Base-by-base conservation (phyloP, 2,797 vertebrate species). In the Lates japonicus region DNA sequence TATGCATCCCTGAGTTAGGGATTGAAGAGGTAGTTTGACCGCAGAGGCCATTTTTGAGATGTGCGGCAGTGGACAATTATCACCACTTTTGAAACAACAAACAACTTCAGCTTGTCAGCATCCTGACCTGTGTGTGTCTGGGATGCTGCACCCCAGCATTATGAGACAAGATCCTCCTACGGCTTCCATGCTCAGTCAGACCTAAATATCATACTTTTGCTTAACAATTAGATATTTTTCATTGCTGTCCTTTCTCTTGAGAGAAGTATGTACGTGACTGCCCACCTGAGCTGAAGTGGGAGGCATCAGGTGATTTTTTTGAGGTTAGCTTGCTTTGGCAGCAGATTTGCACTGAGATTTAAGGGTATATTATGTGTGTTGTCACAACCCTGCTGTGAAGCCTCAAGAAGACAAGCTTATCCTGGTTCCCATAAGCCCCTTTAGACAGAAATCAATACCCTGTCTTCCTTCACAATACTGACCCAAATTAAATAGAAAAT, bases 401-500 rank as follows among this genome's bases (percentile, higher is more conserved):
- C 87, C 84, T 92, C 88, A 87, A 85, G 79, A 76, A 91, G 87
- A 93, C 90, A 89, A 87, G 88, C 85, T 86, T 76, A 81, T 90
- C 78, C 88, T 79, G 67, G 82, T 91, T 91, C 85, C 86, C 76
- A 58, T 90, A 91, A 94, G 87, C 90, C 90, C 88, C 85, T 69
- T 90, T 86, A 92, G 92, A 94, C 90, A 85, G 78, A 88, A 93
- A 95, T 95, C 95, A 92, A 95, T 95, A 94, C 52, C 29, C 70
- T 80, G 81, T 89, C 89, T 93, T 92, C 92, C 88, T 83, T 90
- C 90, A 88, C 93, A 90, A 93, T 87, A 85, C 90, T 93, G 93
- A 94, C 93, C 93, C 87, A 94, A 93, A 94, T 95, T 93, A 94
- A 94, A 94, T 92, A 82, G 88, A 94, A 93, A 95, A 95, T 95